phyloP scores from a whole-genome alignment of 2,888 invertebrate species.

The Thecophora atra region DNA sequence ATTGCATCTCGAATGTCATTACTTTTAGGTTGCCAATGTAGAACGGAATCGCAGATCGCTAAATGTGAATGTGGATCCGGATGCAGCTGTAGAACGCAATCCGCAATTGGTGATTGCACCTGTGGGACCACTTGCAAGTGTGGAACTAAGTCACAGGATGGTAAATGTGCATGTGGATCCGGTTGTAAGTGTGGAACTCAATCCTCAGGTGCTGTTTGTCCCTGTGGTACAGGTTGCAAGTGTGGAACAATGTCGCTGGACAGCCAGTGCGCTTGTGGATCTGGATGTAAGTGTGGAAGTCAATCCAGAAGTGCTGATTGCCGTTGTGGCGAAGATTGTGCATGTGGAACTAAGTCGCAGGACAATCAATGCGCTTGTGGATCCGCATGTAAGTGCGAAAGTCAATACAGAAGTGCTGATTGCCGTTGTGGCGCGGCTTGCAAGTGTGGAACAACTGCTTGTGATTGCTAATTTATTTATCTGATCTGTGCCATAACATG shows the following conservation, averaged over 20 bases:
- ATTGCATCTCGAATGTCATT: background rate
- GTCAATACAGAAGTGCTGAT: background rate
- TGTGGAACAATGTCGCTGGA: background rate
- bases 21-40: background rate
- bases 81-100: background rate
- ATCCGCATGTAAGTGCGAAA: constrained; percentile 9
- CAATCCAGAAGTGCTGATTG: background rate
- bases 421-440: constrained; percentile 25
- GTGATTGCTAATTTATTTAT: too few relatives aligned
- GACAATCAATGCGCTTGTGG: background rate
- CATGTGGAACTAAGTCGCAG: background rate
- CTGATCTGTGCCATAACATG: too few relatives aligned
- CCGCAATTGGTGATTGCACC: background rate
- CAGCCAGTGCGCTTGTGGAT: constrained; percentile 11
- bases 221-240: constrained; percentile 10
- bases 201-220: constrained; percentile 1
- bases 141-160: background rate
- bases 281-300: constrained; percentile 11
- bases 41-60: background rate
- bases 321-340: constrained; percentile 18
- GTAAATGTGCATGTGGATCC: constrained; percentile 10
- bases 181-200: constrained; percentile 7
- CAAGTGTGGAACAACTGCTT: constrained; percentile 5
- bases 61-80: background rate
- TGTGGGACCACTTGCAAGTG: constrained; percentile 14